These are phyloP conservation scores for Leptopilina myrica DNA, from an alignment of 2,888 invertebrate genomes.

Conservation along the genomic window DNA sequence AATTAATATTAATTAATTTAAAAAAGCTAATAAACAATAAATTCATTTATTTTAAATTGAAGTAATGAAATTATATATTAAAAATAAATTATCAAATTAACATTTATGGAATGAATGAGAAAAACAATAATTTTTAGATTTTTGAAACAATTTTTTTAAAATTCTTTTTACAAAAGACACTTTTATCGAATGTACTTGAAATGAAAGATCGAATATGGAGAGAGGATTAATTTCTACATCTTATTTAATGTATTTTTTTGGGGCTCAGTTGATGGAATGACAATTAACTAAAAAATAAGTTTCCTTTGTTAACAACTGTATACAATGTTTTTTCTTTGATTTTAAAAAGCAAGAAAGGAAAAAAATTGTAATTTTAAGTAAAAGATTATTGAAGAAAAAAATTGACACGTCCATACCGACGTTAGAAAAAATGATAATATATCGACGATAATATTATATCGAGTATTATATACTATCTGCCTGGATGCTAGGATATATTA, in stretches of 20 bases:
- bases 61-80: neutral
- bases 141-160: neutral
- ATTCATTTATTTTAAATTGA: no score
- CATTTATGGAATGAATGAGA: neutral
- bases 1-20: no score
- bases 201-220: neutral
- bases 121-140: neutral
- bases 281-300: neutral
- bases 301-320: constrained; percentile 18
- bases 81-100: neutral
- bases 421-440: constrained; percentile 19
- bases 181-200: neutral
- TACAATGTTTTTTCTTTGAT: neutral
- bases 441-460: constrained; percentile 38
- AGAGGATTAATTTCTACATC: no score
- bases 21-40: no score
- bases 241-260: neutral
- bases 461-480: constrained; percentile 19
- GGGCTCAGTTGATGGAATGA: neutral
- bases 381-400: neutral
- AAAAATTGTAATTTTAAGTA: constrained; percentile 18
- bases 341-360: no score
- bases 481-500: constrained; percentile 33
- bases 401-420: neutral
- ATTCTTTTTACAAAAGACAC: neutral